Evolutionary conservation across 2,888 invertebrate species (phyloP).

Genomic region (Rotaria socialis): DNA sequence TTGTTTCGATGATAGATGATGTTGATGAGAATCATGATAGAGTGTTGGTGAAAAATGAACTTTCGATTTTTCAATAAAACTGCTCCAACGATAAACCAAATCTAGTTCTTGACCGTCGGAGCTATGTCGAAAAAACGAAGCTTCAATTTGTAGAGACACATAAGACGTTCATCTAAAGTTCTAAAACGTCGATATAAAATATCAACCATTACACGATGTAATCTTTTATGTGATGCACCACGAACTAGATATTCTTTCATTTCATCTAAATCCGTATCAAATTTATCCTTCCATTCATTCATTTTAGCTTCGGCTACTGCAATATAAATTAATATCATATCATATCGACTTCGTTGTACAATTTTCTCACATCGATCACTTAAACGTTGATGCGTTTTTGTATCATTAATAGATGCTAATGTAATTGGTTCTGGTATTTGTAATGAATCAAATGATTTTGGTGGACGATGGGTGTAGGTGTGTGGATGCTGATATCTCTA

Average conservation of each 20-base stretch:
- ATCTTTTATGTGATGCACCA: neutral
- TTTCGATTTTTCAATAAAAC: neutral
- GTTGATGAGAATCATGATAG: neutral
- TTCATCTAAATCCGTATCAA: neutral
- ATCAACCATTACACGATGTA: neutral
- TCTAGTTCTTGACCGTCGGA: neutral
- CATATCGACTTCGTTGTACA: neutral
- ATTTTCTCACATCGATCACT: neutral
- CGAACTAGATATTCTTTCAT: neutral
- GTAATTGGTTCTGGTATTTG: neutral
- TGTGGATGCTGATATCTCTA: too few species aligned
- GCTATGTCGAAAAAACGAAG: neutral
- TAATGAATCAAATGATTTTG: neutral
- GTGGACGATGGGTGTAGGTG: too few species aligned
- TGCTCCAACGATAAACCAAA: neutral
- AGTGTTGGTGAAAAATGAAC: neutral
- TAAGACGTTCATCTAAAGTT: neutral
- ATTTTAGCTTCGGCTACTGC: neutral
- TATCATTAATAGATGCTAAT: neutral
- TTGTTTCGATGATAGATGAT: neutral
- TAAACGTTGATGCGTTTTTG: neutral
- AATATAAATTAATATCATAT: neutral
- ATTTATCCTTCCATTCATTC: neutral
- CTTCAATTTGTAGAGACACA: neutral
- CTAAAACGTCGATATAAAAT: neutral